Evolutionary conservation across 35 echinoderm and acorn worm genomes (phyloP).

Genomic region (Heliocidaris erythrogramma): DNA sequence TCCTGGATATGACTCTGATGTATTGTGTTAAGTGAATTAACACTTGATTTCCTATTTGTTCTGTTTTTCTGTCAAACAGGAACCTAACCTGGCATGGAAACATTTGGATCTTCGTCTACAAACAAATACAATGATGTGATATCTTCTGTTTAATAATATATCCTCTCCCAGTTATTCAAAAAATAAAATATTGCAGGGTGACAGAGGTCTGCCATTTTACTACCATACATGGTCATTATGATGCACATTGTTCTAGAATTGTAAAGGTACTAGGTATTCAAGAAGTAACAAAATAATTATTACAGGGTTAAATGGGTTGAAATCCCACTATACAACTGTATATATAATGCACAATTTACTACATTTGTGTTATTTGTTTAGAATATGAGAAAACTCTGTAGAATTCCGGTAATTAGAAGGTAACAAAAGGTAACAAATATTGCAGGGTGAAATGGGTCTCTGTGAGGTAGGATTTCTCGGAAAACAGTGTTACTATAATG

Average conservation of each 20-base stretch:
- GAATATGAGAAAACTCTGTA: too few relatives aligned
- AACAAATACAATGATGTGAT: neutral
- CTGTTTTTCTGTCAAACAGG: neutral
- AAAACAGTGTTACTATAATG: too few relatives aligned
- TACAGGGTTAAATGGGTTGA: too few relatives aligned
- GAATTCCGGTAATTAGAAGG: too few relatives aligned
- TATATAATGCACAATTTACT: too few relatives aligned
- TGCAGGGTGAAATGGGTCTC: too few relatives aligned
- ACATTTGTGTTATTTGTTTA: too few relatives aligned
- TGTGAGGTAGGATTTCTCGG: too few relatives aligned
- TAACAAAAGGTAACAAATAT: too few relatives aligned
- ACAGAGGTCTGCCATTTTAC: neutral
- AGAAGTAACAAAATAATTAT: neutral
- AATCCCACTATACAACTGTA: too few relatives aligned
- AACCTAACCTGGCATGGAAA: neutral
- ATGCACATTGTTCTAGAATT: neutral
- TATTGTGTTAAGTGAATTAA: neutral
- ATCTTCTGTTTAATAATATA: neutral
- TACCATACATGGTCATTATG: neutral
- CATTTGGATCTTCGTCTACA: neutral
- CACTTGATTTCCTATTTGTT: neutral
- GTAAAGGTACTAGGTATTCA: neutral
- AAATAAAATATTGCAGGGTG: neutral
- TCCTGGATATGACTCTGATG: neutral
- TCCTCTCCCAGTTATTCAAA: neutral